phyloP scores from a whole-genome alignment of 2,797 vertebrate species.

The Cyclopterus lumpus region DNA sequence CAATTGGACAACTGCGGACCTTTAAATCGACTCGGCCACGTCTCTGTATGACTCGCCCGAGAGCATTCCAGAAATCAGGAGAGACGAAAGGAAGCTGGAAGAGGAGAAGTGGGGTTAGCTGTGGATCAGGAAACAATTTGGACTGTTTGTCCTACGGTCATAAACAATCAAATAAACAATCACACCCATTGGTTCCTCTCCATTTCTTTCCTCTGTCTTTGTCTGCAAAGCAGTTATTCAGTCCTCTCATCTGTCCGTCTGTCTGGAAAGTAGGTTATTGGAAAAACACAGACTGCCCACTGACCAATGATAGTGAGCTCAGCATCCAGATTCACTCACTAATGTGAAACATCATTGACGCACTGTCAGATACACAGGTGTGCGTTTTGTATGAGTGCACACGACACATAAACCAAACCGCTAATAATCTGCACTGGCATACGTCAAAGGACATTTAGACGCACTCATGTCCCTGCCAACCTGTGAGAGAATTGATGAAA shows the following conservation, averaged over 20 bases:
- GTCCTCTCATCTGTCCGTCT: neutral
- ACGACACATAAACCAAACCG: neutral
- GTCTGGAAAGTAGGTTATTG: conserved; percentile 64
- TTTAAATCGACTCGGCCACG: conserved; percentile 37
- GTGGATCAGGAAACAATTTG: conserved; percentile 45
- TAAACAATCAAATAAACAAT: conserved; percentile 40
- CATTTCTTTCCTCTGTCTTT: neutral
- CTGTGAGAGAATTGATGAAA: conserved; percentile 16
- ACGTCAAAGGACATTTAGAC: neutral
- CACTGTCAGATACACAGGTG: conserved; percentile 37
- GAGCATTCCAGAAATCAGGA: conserved; percentile 49
- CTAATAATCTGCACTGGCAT: neutral
- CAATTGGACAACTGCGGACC: conserved; percentile 1
- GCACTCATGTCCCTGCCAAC: conserved; percentile 6
- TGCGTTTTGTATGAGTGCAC: neutral
- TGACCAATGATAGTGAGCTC: conserved; percentile 69
- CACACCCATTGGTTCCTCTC: neutral
- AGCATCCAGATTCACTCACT: conserved; percentile 53
- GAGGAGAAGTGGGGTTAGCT: conserved; percentile 12
- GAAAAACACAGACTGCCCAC: conserved; percentile 59
- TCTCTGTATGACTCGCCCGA: conserved; percentile 32
- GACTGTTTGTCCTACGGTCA: conserved; percentile 31
- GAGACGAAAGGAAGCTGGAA: conserved; percentile 26
- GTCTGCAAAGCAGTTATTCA: neutral
- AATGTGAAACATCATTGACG: conserved; percentile 45